Evolutionary conservation across 2,113 vertebrate genomes (phyloP), one percentile per base, ranked within the genome.

Genomic region (Tenebrosternarchus preto): DNA sequence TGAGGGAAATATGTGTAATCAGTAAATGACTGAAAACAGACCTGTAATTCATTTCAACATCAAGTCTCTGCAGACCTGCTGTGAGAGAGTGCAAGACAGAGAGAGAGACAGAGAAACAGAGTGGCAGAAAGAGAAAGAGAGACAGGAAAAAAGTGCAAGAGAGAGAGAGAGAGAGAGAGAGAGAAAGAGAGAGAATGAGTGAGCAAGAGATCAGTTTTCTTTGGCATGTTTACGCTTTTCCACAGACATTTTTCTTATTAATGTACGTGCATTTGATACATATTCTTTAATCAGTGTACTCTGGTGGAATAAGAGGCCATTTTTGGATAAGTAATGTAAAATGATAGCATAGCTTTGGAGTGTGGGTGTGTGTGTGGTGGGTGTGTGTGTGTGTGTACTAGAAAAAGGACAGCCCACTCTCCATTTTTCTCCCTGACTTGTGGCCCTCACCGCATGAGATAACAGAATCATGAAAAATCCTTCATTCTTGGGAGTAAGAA

Each of bases 341-440:
- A 70, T 56, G 46, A 77, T 81, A 60, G 74, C 36, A 57, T 69
- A 25, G 53, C 71, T 36, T 22, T 20, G 39, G 63, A 25, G 53
- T 0, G 1, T 11, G 60, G 33, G 33, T 36, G 3, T 36, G 33
- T 50, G 59, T 73, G 39, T 39, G 11, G n/a, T 72, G 67, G 43
- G 56, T 61, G 67, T 72, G 63, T 64, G 57, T 57, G 55, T 76
- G 33, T 72, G 33, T 25, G n/a, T 36, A 46, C 31, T 68, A 29
- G 60, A 78, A 81, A 76, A 78, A 77, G 33, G 63, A 75, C 67
- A 72, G 70, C 56, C 72, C 46, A 73, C 74, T 80, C 33, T 59
- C 80, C 70, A 68, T 61, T 83, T 81, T 64, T 72, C 73, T 81
- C 53, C 22, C 53, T 61, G 22, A 69, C 64, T 67, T 68, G 69